These are phyloP conservation scores for Aplysia californica DNA, from an alignment of 1,140 invertebrate species.

Conservation along the genomic window DNA sequence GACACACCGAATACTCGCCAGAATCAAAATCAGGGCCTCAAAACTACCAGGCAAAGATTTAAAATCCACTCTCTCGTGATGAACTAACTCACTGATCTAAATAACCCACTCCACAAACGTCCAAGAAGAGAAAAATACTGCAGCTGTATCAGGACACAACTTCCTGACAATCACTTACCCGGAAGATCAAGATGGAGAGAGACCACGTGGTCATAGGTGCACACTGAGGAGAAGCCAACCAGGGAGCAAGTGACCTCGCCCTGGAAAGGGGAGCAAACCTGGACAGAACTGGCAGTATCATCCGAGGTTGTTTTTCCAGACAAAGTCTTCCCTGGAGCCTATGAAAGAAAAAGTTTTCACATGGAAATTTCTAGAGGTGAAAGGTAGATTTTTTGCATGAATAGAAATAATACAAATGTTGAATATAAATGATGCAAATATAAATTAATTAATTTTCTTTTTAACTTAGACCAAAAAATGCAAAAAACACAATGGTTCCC, in stretches of 20 bases:
- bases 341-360: too few species aligned
- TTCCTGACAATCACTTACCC: neutral
- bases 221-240: conserved; percentile 15
- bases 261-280: conserved; percentile 18
- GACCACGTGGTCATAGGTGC: conserved; percentile 4
- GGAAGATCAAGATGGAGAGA: conserved; percentile 4
- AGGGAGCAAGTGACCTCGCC: conserved; percentile 17
- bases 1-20: neutral
- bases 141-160: neutral
- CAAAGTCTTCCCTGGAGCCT: neutral
- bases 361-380: too few species aligned
- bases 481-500: too few species aligned
- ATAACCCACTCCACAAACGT: too few species aligned
- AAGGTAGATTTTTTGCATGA: too few species aligned
- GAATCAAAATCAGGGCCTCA: neutral
- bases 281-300: neutral
- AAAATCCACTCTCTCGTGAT: too few species aligned
- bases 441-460: too few species aligned
- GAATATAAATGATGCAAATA: too few species aligned
- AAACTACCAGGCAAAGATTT: too few species aligned
- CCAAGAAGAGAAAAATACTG: neutral
- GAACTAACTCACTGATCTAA: too few species aligned
- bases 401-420: too few species aligned
- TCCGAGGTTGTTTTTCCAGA: neutral
- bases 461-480: too few species aligned